Evolutionary conservation across 1,140 invertebrate genomes (phyloP), one percentile per base, ranked within the genome.

Genomic region (Oedothorax gibbosus): DNA sequence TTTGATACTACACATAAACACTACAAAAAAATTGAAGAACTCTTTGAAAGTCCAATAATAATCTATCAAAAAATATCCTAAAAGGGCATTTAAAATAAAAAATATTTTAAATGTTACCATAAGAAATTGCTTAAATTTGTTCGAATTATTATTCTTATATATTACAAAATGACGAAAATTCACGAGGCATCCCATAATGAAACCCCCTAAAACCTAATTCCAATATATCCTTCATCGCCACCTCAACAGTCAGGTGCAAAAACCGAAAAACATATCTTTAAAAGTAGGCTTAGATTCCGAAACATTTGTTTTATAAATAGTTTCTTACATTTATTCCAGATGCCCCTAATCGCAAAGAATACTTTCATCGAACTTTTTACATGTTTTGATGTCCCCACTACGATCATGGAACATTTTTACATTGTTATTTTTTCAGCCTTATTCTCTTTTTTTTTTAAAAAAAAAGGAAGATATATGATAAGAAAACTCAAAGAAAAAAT

Each of bases 401-500:
- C 53, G 35, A 73, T 73, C 71, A 73, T 57, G 51, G 71, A 73
- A 73, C n/a, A 53, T 57, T 73, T 73, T 72, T 51, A 14, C 4
- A 18, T n/a, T 18, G 54, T 14, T 57, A 56, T 73, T 73, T 73
- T 21, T 21, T 57, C 14, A 21, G 53, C 14, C 68, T 71, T 71
- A 51, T 51, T n/a, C 49, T 51, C 2, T 12, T 35, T 56, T 56
- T 56, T 56, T 21, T 20, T 15, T 49, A 21, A 21, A 35, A 56
- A 56, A 66, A 14, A 14, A n/a, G 49, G 50, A 79, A 53, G 18
- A 66, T 51, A 79, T 20, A 51, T 9, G 49, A 60, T 51, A n/a
- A 15, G 64, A 79, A 79, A 79, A 79, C 68, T 79, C 76, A 53
- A 79, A 79, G 54, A n/a, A n/a, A n/a, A n/a, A n/a, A n/a, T n/a